Conservation (phyloP, 1,140 invertebrate species). For the Dicyema japonicum region DNA sequence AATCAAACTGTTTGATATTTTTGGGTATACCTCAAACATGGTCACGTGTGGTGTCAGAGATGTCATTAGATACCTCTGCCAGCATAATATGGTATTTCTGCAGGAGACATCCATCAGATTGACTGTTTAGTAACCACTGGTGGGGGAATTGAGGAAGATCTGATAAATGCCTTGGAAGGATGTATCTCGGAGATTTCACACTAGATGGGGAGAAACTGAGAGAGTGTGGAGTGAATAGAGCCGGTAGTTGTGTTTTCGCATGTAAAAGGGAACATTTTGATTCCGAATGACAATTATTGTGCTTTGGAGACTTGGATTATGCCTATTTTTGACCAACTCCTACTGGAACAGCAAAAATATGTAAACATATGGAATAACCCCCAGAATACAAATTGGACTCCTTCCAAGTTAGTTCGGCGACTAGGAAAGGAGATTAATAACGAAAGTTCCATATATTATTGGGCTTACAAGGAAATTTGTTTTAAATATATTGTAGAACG, state of each 20-base stretch:
- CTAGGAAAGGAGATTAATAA: conserved; percentile 65
- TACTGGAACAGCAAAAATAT: conserved; percentile 41
- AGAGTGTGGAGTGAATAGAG: conserved; percentile 63
- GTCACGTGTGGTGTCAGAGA: conserved; percentile 70
- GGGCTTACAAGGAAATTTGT: conserved; percentile 39
- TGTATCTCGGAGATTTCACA: conserved; percentile 58
- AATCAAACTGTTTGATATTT: conserved; percentile 53
- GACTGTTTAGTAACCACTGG: conserved; percentile 88
- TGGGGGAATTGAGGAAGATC: conserved; percentile 86
- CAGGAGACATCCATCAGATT: no score
- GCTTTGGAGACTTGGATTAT: conserved; percentile 88
- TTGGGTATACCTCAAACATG: conserved; percentile 84
- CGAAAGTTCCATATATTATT: conserved; percentile 69
- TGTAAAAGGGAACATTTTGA: conserved; percentile 39
- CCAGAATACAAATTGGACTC: conserved; percentile 46
- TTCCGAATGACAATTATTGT: conserved; percentile 94
- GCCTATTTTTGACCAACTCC: conserved; percentile 59
- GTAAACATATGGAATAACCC: conserved; percentile 3
- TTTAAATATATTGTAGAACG: conserved; percentile 26
- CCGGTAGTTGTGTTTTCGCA: conserved; percentile 26
- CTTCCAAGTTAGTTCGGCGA: conserved; percentile 45
- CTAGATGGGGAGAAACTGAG: conserved; percentile 35
- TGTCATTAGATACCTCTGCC: conserved; percentile 39
- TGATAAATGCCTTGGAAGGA: conserved; percentile 90
- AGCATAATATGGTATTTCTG: conserved; percentile 39